These are phyloP conservation scores for Hydrolagus affinis DNA, from an alignment of 2,113 vertebrate species.

Conservation along the genomic window DNA sequence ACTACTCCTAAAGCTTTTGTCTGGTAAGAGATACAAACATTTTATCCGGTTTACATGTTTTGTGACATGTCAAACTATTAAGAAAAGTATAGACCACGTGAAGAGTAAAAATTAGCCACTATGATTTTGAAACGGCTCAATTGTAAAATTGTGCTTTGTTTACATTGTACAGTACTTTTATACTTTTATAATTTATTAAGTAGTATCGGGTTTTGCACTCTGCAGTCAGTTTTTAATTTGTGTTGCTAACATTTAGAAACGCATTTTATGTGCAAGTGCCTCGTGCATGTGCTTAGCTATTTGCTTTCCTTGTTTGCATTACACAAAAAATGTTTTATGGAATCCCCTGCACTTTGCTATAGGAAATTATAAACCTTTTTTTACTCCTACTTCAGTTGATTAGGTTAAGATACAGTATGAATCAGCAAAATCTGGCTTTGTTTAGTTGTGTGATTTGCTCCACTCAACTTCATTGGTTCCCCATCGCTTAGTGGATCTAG, in stretches of 20 bases:
- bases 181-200: not conserved
- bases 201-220: not conserved
- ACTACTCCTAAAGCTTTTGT: not conserved
- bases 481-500: no score
- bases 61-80: not conserved
- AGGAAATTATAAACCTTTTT: not conserved
- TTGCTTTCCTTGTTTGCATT: not conserved
- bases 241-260: not conserved
- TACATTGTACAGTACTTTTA: not conserved
- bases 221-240: not conserved
- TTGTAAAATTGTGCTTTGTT: not conserved
- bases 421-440: not conserved
- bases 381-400: not conserved
- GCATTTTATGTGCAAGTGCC: not conserved
- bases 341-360: not conserved
- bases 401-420: not conserved
- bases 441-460: no score
- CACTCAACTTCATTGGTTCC: no score
- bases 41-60: not conserved
- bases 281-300: conserved; percentile 22
- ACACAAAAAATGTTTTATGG: not conserved
- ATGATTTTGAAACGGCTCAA: not conserved
- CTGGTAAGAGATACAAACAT: not conserved
- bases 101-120: not conserved
- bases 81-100: not conserved